Conservation (phyloP, 1,140 invertebrate genomes). For the Frieseomelitta varia region DNA sequence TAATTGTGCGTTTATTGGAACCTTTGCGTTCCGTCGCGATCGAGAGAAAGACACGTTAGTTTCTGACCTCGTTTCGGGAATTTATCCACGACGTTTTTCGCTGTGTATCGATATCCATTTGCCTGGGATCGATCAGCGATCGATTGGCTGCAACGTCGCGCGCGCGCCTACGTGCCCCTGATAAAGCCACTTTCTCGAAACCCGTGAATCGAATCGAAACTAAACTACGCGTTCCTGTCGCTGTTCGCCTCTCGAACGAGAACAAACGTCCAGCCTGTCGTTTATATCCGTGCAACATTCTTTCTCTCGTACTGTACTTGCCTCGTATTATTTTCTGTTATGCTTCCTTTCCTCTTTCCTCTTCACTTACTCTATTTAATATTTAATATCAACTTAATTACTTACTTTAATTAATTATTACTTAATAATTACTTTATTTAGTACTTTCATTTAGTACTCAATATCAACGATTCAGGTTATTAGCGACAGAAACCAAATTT, state of each 20-base stretch:
- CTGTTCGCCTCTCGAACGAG: background rate
- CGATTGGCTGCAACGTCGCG: background rate
- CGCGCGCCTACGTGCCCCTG: slow-evolving; percentile 9
- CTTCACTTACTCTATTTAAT: no score
- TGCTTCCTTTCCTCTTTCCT: background rate
- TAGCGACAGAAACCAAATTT: no score
- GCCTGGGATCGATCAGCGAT: slow-evolving; percentile 1
- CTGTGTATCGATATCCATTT: background rate
- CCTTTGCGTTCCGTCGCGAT: slow-evolving; percentile 8
- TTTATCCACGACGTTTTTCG: slow-evolving; percentile 5
- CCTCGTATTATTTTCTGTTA: no score
- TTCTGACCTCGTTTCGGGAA: slow-evolving; percentile 42
- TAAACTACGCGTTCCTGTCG: background rate
- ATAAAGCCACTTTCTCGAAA: slow-evolving; percentile 22
- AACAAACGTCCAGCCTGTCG: background rate
- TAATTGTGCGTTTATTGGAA: slow-evolving; percentile 40
- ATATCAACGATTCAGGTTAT: no score
- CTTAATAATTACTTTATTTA: no score
- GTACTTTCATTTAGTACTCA: no score
- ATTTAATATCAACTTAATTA: no score
- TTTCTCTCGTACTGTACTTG: background rate
- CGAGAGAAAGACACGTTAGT: background rate
- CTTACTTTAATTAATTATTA: no score
- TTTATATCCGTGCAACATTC: background rate
- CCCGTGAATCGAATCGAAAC: slow-evolving; percentile 23